A percentile compares a stretch with the other conserved stretches of the same genome.
phyloP scores from a whole-genome alignment of 1,140 invertebrate genomes.

The Helicorthomorpha holstii region DNA sequence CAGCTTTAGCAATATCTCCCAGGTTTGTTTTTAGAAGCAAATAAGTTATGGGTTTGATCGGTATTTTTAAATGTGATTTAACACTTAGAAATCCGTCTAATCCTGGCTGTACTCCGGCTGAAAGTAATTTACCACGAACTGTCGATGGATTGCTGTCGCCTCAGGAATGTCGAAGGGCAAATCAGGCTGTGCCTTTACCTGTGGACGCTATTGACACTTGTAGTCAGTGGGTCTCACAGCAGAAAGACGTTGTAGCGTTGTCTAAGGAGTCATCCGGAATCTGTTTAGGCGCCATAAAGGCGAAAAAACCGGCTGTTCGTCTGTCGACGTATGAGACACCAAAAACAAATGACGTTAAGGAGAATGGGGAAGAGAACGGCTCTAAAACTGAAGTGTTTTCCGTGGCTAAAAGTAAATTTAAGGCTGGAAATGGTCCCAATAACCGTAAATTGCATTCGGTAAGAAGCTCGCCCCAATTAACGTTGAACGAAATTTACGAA shows the following conservation, averaged over 20 bases:
- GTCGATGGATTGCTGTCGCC: background rate
- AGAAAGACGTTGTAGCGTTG: background rate
- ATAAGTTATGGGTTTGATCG: background rate
- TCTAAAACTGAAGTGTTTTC: background rate
- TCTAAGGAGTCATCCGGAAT: background rate
- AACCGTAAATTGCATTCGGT: conserved; percentile 30
- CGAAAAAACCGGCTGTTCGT: background rate
- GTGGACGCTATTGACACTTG: background rate
- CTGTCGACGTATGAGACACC: background rate
- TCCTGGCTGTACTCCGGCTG: background rate
- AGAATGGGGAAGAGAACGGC: background rate
- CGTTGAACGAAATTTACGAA: conserved; percentile 53
- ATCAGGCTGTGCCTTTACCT: background rate
- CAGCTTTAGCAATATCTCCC: conserved; percentile 28
- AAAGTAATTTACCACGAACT: background rate
- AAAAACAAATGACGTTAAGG: background rate
- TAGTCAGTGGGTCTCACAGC: background rate
- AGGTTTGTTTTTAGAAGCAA: conserved; percentile 12
- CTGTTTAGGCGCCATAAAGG: background rate
- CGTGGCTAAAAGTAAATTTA: background rate
- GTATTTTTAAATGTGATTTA: background rate
- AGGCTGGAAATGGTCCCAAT: conserved; percentile 8
- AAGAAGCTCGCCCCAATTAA: conserved; percentile 38
- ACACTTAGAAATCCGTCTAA: background rate
- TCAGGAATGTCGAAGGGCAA: background rate